Percentiles rank a stretch among this genome's conserved stretches.
These are phyloP conservation scores for Leptopilina myrica DNA, from an alignment of 2,888 invertebrate genomes.

Conservation along the genomic window DNA sequence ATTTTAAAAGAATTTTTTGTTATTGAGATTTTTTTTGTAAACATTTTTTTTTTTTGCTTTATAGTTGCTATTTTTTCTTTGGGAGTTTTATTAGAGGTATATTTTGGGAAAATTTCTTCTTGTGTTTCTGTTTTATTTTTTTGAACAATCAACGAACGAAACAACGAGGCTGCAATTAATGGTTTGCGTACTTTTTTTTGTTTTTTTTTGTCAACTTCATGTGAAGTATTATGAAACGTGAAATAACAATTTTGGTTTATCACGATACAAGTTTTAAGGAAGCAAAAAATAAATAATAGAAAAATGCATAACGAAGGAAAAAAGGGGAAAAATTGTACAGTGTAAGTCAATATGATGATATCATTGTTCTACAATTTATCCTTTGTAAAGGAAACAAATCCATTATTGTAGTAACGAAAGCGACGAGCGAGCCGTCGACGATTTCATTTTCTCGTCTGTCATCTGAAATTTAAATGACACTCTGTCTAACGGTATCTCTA, in stretches of 20 bases:
- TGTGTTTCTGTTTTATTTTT: constrained; percentile 1
- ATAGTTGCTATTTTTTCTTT: no score
- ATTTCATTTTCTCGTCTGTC: constrained; percentile 48
- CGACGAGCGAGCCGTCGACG: constrained; percentile 39
- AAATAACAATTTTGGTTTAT: constrained; percentile 31
- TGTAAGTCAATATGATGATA: constrained; percentile 15
- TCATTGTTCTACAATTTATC: constrained; percentile 11
- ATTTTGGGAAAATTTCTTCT: background rate
- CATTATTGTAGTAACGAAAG: constrained; percentile 42
- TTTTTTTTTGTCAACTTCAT: background rate
- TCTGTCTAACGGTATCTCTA: constrained; percentile 45
- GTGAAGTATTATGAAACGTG: constrained; percentile 17
- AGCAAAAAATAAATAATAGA: background rate
- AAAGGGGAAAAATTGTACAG: background rate
- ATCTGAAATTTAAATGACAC: constrained; percentile 52
- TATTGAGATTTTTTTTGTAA: no score
- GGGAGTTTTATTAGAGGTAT: background rate
- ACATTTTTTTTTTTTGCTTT: no score
- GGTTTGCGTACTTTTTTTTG: background rate
- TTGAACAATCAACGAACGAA: constrained; percentile 3
- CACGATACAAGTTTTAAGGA: background rate
- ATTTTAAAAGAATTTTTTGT: no score
- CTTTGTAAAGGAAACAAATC: constrained; percentile 23
- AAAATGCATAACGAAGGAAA: no score
- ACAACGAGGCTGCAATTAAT: constrained; percentile 12